Percentiles rank a stretch among this genome's conserved stretches.
phyloP scores from a whole-genome alignment of 2,888 invertebrate species.

The Campopleginae sp. region DNA sequence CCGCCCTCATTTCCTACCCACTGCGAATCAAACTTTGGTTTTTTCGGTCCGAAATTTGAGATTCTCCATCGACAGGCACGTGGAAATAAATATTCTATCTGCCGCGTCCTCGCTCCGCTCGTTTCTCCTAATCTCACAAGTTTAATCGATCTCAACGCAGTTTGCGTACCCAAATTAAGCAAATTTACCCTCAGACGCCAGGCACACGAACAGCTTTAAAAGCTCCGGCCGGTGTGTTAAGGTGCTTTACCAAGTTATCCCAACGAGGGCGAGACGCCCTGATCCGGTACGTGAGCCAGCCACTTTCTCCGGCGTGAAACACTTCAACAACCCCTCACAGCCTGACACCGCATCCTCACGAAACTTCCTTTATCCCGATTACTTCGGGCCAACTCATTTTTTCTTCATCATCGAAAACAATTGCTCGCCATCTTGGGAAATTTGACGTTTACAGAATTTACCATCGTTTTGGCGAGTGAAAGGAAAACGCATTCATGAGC shows the following conservation, averaged over 20 bases:
- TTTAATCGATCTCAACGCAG: slow-evolving; percentile 68
- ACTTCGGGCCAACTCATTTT: background rate
- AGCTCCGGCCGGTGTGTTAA: slow-evolving; percentile 63
- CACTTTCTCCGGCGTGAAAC: slow-evolving; percentile 25
- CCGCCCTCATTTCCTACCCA: background rate
- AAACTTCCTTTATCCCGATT: slow-evolving; percentile 23
- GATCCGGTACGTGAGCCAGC: slow-evolving; percentile 4
- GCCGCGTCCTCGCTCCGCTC: background rate
- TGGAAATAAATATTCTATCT: slow-evolving; percentile 2
- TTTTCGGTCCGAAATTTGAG: slow-evolving; percentile 23
- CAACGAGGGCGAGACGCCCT: slow-evolving; percentile 17
- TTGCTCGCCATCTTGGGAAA: background rate
- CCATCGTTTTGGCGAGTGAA: background rate
- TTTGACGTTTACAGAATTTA: background rate
- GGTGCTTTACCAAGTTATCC: slow-evolving; percentile 32
- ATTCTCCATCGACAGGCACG: background rate
- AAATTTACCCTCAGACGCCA: slow-evolving; percentile 65
- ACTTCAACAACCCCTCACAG: slow-evolving; percentile 25
- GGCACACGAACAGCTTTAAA: slow-evolving; percentile 34
- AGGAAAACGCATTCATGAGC: background rate
- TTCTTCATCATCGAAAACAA: background rate
- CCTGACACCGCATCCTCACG: background rate
- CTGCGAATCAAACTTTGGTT: slow-evolving; percentile 28
- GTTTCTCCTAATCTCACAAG: slow-evolving; percentile 22
- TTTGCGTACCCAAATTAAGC: slow-evolving; percentile 67